phyloP scores from a whole-genome alignment of 2,113 vertebrate species.

The Chinchilla lanigera region DNA sequence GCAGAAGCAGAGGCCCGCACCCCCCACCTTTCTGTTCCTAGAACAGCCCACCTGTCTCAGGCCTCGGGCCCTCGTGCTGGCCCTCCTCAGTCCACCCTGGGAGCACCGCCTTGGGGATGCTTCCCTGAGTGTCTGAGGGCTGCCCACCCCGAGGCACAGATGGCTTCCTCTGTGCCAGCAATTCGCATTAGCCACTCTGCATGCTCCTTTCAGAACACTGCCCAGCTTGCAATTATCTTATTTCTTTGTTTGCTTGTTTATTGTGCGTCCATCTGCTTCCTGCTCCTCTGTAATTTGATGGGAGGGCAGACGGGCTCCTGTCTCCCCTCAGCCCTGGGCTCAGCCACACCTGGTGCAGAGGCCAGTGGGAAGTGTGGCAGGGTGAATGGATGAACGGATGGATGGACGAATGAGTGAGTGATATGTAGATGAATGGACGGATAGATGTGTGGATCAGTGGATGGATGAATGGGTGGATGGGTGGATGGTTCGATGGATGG shows the following conservation, averaged over 20 bases:
- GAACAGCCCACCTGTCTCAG: no score
- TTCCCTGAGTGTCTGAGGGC: background rate
- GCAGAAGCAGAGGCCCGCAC: background rate
- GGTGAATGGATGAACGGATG: background rate
- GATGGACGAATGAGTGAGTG: background rate
- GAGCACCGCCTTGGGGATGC: fast-evolving
- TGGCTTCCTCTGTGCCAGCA: fast-evolving
- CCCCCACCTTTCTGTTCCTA: background rate
- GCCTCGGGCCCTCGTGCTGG: background rate
- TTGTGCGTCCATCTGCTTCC: background rate
- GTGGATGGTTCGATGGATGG: background rate
- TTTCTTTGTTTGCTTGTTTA: background rate
- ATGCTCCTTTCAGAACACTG: fast-evolving
- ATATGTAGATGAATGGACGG: background rate
- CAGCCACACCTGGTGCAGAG: no score
- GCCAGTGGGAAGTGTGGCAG: background rate
- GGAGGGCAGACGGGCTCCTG: background rate
- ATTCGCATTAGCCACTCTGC: fast-evolving
- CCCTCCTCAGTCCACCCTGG: background rate
- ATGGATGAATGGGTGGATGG: background rate
- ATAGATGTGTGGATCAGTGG: background rate
- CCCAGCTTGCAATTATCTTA: fast-evolving
- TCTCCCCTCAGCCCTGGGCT: no score
- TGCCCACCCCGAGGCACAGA: fast-evolving
- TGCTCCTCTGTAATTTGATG: background rate